Evolutionary conservation across 1,140 invertebrate species (phyloP), one percentile per base, ranked within the genome.

Genomic region (Cardiocondyla obscurior): DNA sequence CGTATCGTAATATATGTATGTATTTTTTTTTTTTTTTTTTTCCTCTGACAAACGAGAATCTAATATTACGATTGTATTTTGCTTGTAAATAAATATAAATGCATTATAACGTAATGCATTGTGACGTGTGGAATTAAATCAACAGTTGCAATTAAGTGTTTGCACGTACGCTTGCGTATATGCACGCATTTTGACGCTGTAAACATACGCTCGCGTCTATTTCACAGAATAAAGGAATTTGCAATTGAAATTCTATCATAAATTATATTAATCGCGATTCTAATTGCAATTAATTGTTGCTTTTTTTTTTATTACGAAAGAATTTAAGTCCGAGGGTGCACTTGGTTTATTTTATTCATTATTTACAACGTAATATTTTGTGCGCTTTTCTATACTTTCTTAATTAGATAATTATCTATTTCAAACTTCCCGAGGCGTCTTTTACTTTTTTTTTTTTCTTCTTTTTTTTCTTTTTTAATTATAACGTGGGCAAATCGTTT

Each of bases 401-500:
- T 16, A 36, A 53, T 39, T 79, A 14, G 8, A 3, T 62, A 62
- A 60, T 44, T 39, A 36, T 69, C 12, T 12, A 10, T 6, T 19
- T 28, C 7, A 5, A 16, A 53, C 25, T 39, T 77, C 1, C 30
- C 0, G 2, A 60, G 14, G 22, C 10, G 33, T 2, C 33, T 65
- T 65, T 39, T 53, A 30, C 39, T 28, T 53, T n/a, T n/a, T n/a
- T n/a, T n/a, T n/a, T n/a, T n/a, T n/a, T n/a, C n/a, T n/a, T n/a
- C n/a, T n/a, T 2, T 22, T 65, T 65, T 39, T 53, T 19, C 39
- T 28, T 53, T 16, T 53, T 67, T 28, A 79, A 79, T 79, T 69
- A 67, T 22, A n/a, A 53, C 46, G 49, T 12, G 36, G 25, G 42
- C 69, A 79, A 79, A 79, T 67, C 46, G 12, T 55, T 28, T 79